These are phyloP conservation scores for Liodrosophila aerea DNA, from an alignment of 2,888 invertebrate species.

Conservation along the genomic window DNA sequence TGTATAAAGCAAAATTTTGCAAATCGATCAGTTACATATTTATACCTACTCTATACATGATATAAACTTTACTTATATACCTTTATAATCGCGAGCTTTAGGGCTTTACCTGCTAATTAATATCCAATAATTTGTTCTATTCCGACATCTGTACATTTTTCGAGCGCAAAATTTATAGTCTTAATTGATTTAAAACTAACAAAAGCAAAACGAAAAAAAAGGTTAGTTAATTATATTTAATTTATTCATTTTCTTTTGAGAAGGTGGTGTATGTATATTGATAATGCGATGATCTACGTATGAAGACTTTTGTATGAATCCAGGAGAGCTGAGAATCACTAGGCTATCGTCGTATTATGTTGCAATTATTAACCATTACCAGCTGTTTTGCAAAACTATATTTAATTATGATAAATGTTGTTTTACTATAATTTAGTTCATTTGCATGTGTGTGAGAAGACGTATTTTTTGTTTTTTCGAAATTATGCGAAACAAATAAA, in stretches of 20 bases:
- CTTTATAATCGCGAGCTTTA: constrained; percentile 21
- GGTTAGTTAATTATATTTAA: constrained; percentile 48
- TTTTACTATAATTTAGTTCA: constrained; percentile 62
- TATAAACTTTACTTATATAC: constrained; percentile 23
- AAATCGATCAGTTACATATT: constrained; percentile 45
- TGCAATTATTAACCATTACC: constrained; percentile 57
- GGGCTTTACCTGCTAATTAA: constrained; percentile 39
- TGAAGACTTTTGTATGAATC: constrained; percentile 45
- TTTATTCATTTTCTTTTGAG: constrained; percentile 34
- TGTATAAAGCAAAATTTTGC: constrained; percentile 16
- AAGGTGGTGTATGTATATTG: constrained; percentile 9
- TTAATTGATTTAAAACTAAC: constrained; percentile 42
- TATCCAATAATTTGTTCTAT: constrained; percentile 21
- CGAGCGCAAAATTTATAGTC: constrained; percentile 58
- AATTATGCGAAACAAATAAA: constrained; percentile 10
- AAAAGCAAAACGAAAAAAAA: constrained; percentile 33
- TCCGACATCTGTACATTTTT: constrained; percentile 9
- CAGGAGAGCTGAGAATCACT: constrained; percentile 10
- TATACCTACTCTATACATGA: constrained; percentile 28
- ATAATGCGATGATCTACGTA: constrained; percentile 37
- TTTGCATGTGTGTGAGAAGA: constrained; percentile 40
- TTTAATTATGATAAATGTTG: constrained; percentile 57
- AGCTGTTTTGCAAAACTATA: constrained; percentile 50
- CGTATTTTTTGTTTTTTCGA: constrained; percentile 19
- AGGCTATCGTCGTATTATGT: constrained; percentile 36